Evolutionary conservation across 2,888 invertebrate genomes (phyloP).

Genomic region (Mesoligia furuncula): DNA sequence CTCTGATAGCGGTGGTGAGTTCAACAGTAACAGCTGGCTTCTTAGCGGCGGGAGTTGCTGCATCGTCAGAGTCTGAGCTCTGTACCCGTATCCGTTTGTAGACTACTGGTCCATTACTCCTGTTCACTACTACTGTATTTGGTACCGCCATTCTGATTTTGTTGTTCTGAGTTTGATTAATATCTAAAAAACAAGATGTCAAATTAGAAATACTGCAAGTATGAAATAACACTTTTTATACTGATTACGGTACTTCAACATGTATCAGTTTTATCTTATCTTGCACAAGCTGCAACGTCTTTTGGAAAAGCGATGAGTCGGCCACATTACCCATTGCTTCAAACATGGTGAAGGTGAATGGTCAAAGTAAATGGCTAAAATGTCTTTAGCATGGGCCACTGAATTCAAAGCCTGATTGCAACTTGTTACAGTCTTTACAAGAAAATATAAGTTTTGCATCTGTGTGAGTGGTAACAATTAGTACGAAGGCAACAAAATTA

Average conservation of each 20-base stretch:
- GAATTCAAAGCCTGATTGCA: slow-evolving; percentile 2
- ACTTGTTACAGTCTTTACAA: slow-evolving; percentile 25
- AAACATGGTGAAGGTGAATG: background rate
- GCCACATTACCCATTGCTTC: background rate
- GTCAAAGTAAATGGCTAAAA: background rate
- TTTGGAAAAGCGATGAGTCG: background rate
- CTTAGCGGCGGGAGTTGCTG: slow-evolving; percentile 76
- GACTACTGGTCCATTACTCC: slow-evolving; percentile 75
- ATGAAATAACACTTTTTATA: background rate
- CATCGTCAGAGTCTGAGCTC: slow-evolving; percentile 90
- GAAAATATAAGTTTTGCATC: slow-evolving; percentile 32
- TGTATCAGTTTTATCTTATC: background rate
- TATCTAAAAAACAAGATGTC: slow-evolving; percentile 58
- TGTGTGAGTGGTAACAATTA: slow-evolving; percentile 7
- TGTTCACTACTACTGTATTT: slow-evolving; percentile 69
- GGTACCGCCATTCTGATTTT: slow-evolving; percentile 82
- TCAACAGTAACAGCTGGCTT: slow-evolving; percentile 66
- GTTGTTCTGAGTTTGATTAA: slow-evolving; percentile 61
- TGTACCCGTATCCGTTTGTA: slow-evolving; percentile 85
- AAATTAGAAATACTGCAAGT: background rate
- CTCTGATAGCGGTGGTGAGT: slow-evolving; percentile 88
- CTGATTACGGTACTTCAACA: slow-evolving; percentile 11
- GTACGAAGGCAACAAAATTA: background rate
- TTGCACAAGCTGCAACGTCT: slow-evolving; percentile 8
- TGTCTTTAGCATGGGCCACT: background rate